Evolutionary conservation across 2,113 vertebrate species (phyloP).

Genomic region (Syrrhaptes paradoxus): DNA sequence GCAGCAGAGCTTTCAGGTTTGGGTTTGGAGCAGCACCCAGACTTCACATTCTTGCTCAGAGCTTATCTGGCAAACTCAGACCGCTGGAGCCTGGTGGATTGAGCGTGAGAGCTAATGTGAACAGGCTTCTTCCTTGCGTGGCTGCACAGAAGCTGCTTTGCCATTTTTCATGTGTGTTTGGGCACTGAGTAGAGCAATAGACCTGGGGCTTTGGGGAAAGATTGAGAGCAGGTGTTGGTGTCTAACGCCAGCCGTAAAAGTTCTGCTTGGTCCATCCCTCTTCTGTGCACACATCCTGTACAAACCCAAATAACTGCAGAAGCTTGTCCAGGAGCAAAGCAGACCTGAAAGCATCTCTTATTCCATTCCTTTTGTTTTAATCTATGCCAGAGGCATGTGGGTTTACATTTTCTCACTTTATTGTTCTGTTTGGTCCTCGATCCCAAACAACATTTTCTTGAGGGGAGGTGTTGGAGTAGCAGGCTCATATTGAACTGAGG

Average conservation of each 20-base stretch:
- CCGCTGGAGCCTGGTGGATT: slow-evolving; percentile 17
- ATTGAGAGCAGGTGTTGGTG: neutral
- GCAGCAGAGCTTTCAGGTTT: neutral
- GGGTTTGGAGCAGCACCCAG: slow-evolving; percentile 33
- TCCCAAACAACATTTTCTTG: neutral
- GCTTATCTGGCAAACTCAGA: slow-evolving; percentile 56
- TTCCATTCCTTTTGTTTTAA: neutral
- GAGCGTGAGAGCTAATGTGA: neutral
- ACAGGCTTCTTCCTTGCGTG: neutral
- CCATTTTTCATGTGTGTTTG: neutral
- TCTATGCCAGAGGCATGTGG: neutral
- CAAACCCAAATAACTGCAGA: neutral
- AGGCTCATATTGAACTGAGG: neutral
- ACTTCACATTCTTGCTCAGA: slow-evolving; percentile 28
- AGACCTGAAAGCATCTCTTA: neutral
- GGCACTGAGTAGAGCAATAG: neutral
- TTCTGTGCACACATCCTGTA: fast-evolving
- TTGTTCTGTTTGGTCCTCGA: neutral
- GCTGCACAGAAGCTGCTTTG: neutral
- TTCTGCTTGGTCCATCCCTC: neutral
- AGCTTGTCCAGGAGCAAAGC: neutral
- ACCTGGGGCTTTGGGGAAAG: neutral
- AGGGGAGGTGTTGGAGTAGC: neutral
- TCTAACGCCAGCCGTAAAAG: neutral
- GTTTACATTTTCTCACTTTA: neutral